Evolutionary conservation across 2,888 invertebrate genomes (phyloP).

Genomic region (Crematogaster levior): DNA sequence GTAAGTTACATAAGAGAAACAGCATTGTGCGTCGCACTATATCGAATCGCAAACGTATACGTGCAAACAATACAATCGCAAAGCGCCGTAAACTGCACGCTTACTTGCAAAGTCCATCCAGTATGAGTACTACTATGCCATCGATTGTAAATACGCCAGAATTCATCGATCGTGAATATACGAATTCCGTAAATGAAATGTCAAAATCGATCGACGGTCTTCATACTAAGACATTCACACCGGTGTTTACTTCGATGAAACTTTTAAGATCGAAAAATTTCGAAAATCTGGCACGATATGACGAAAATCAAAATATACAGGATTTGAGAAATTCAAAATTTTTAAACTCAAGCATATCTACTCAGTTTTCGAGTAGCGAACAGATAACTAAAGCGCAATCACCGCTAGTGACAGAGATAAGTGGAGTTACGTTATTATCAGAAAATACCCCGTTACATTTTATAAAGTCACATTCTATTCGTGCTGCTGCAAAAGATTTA

Average conservation of each 20-base stretch:
- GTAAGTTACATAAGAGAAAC: conserved; percentile 73
- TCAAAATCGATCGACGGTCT: conserved; percentile 70
- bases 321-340: not conserved
- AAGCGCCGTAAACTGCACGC: conserved; percentile 44
- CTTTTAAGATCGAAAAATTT: conserved; percentile 72
- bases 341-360: not conserved
- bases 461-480: not conserved
- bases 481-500: not conserved
- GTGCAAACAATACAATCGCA: not conserved
- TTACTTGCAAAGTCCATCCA: conserved; percentile 68
- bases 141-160: not conserved
- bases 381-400: conserved; percentile 5
- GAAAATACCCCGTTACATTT: not conserved
- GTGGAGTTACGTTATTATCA: conserved; percentile 34
- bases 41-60: conserved; percentile 61
- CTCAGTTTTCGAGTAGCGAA: not conserved
- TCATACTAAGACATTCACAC: conserved; percentile 23
- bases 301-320: conserved; percentile 72
- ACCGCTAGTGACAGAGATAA: conserved; percentile 45
- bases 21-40: conserved; percentile 74
- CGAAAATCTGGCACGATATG: conserved; percentile 68
- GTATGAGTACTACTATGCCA: conserved; percentile 71
- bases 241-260: conserved; percentile 38
- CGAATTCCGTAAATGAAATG: conserved; percentile 29
- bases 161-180: conserved; percentile 38